Base-by-base conservation (phyloP, 2,797 vertebrate species). In the Phataginus tricuspis region DNA sequence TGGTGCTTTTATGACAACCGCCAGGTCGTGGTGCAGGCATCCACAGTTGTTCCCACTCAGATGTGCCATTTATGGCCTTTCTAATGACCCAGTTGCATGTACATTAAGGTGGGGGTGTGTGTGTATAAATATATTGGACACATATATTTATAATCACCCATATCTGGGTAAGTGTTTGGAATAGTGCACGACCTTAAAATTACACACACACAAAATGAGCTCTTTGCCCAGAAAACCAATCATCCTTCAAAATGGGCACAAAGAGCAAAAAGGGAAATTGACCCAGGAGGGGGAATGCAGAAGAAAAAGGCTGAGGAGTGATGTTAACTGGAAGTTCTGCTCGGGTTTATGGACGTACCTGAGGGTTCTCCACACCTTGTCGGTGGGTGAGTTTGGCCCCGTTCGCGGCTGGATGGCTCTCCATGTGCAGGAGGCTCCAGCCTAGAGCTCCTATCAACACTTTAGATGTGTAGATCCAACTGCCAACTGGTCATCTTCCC, bases 1-100 rank as follows among this genome's bases (percentile, higher is more conserved):
- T 96, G 96, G 97, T 95, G 94, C 96, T 98, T 98, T 98, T 97
- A 98, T 94, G 97, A 86, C 96, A 96, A 79, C 96, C 0, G 10
- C 82, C 91, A 94, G 96, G 96, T 96, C 86, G 95, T 91, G 92
- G 92, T 49, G 68, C 18, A 37, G 80, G 95, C 68, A 1, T 31
- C 90, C 78, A 71, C 66, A 27, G 25, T 16, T 57, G 92, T 64
- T 51, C 59, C 71, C 61, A 10, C 19, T 18, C 75, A 57, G 57
- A 59, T 27, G 11, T 10, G 77, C 0, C 37, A 3, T 61, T 85
- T 51, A 55, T 4, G 1, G 21, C 71, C 61, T 0, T n/a, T 25
- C 69, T 53, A 84, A 82, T 0, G 15, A 51, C 27, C 78, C 31
- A 1, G 57, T 42, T 25, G 80, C 10, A 4, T 49, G 71, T 12